These are phyloP conservation scores for Druon quercuslanigerum DNA, from an alignment of 1,140 invertebrate species.

Conservation along the genomic window DNA sequence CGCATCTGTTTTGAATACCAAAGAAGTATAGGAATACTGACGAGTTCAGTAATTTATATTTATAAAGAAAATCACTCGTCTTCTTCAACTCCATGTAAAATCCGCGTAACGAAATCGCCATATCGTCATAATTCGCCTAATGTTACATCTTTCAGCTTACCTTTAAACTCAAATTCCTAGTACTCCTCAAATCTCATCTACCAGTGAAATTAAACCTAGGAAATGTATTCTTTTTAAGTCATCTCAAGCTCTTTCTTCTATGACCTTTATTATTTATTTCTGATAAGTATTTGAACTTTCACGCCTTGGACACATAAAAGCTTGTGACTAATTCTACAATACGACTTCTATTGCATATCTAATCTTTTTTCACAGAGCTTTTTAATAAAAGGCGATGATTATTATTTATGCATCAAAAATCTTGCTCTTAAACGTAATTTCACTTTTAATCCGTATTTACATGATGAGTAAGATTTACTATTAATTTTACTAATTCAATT, in stretches of 20 bases:
- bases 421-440: background rate
- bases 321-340: background rate
- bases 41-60: background rate
- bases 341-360: background rate
- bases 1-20: too few species aligned
- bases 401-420: background rate
- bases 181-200: background rate
- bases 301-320: constrained; percentile 13
- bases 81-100: background rate
- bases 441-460: too few species aligned
- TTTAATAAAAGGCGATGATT: background rate
- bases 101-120: constrained; percentile 31
- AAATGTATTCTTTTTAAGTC: background rate
- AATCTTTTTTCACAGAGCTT: background rate
- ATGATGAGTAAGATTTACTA: too few species aligned
- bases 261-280: background rate
- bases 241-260: background rate
- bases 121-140: constrained; percentile 13
- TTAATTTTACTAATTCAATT: too few species aligned
- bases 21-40: too few species aligned
- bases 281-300: constrained; percentile 8
- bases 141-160: constrained; percentile 12
- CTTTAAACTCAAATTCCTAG: background rate
- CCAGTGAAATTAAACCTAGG: background rate
- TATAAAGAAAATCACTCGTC: constrained; percentile 13